These are phyloP conservation scores for Cepaea nemoralis DNA, from an alignment of 1,140 invertebrate genomes.

Conservation along the genomic window DNA sequence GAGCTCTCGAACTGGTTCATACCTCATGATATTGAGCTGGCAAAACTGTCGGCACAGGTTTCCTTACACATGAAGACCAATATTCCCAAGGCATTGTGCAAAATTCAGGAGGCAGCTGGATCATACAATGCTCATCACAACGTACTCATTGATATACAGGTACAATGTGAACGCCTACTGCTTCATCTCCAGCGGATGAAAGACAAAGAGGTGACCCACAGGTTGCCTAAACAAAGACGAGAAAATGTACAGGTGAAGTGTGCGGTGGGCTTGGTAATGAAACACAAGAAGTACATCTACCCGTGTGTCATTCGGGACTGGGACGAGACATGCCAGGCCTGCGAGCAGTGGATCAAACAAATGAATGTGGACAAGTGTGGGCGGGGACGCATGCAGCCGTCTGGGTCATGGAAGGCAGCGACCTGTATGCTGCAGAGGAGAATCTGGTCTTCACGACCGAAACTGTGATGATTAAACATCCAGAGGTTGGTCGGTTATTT, in stretches of 20 bases:
- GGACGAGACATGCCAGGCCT: slow-evolving; percentile 76
- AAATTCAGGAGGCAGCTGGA: slow-evolving; percentile 2
- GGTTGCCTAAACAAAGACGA: neutral
- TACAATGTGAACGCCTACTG: neutral
- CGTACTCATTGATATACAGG: slow-evolving; percentile 1
- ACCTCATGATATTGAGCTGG: neutral
- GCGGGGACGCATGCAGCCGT: slow-evolving; percentile 78
- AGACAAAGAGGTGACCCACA: neutral
- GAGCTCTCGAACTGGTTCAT: neutral
- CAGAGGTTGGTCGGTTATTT: slow-evolving; percentile 79
- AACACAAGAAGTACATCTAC: slow-evolving; percentile 74
- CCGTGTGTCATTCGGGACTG: slow-evolving; percentile 82
- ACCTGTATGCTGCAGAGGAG: slow-evolving; percentile 82
- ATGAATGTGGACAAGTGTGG: slow-evolving; percentile 76
- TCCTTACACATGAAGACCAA: neutral
- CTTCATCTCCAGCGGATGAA: neutral
- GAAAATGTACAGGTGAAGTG: slow-evolving; percentile 22
- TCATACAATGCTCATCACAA: neutral
- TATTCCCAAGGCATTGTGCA: neutral
- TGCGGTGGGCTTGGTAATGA: slow-evolving; percentile 35
- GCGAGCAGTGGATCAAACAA: slow-evolving; percentile 75
- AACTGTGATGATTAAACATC: slow-evolving; percentile 73
- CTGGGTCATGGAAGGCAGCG: slow-evolving; percentile 79
- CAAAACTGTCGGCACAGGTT: neutral
- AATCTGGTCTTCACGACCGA: slow-evolving; percentile 74